Evolutionary conservation across 2,113 vertebrate genomes (phyloP).

Genomic region (Eulemur rufifrons): DNA sequence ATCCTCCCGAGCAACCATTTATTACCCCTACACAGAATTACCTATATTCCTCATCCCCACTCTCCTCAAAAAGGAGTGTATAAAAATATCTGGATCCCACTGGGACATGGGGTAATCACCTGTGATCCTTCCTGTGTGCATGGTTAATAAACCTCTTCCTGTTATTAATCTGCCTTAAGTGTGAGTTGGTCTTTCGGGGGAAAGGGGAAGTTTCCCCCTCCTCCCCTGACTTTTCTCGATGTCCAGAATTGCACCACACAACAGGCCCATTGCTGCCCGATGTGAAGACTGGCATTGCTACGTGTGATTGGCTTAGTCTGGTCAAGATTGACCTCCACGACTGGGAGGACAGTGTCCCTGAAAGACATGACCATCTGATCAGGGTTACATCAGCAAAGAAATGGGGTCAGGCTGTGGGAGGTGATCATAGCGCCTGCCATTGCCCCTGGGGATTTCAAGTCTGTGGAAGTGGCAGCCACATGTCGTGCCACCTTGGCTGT

Average conservation of each 20-base stretch:
- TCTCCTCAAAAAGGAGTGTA: too few species aligned
- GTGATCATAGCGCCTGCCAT: too few species aligned
- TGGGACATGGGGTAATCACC: too few species aligned
- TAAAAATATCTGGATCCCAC: too few species aligned
- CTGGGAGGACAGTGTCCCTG: not conserved
- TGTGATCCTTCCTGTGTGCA: too few species aligned
- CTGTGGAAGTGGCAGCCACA: accelerated
- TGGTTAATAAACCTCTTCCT: too few species aligned
- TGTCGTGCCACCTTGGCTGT: accelerated
- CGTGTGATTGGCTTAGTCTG: not conserved
- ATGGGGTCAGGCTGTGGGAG: not conserved
- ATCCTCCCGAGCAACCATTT: too few species aligned
- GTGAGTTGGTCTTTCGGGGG: too few species aligned
- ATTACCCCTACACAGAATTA: too few species aligned
- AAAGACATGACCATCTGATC: not conserved
- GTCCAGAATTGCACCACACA: not conserved
- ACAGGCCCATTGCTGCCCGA: not conserved
- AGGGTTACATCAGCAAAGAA: not conserved
- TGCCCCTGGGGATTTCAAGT: not conserved
- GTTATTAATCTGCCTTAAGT: too few species aligned
- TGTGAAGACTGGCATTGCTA: not conserved
- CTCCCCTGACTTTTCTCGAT: not conserved
- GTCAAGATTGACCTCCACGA: not conserved
- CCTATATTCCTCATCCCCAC: too few species aligned
- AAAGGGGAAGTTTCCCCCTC: too few species aligned